Evolutionary conservation across 2,797 vertebrate species (phyloP).

Genomic region (Anomalospiza imberbis): DNA sequence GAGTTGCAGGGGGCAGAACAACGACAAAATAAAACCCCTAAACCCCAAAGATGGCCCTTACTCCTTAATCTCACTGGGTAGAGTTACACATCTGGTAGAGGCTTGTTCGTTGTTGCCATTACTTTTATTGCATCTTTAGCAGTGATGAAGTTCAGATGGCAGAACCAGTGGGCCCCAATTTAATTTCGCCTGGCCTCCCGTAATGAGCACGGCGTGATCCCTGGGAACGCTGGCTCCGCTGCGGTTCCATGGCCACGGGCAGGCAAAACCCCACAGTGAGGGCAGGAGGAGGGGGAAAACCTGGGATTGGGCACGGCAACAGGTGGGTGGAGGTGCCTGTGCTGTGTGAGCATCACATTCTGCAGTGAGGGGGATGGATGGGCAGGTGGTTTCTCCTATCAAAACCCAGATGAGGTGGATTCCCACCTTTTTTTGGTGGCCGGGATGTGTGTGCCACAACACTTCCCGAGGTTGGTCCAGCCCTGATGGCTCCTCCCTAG

Average conservation of each 20-base stretch:
- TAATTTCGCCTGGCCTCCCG: background rate
- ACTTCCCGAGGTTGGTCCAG: background rate
- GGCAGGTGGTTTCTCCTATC: background rate
- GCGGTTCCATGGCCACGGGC: background rate
- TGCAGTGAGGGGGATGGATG: background rate
- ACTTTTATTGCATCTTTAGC: constrained; percentile 54
- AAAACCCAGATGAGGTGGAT: background rate
- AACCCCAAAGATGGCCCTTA: background rate
- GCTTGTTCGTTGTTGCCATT: constrained; percentile 28
- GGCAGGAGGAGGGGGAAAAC: background rate
- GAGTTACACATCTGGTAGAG: constrained; percentile 61
- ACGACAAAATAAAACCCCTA: background rate
- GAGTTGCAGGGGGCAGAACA: background rate
- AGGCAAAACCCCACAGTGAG: rapidly evolving
- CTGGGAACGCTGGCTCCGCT: background rate
- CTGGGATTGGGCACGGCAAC: background rate
- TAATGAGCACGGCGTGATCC: background rate
- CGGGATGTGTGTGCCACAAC: background rate
- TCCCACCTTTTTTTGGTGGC: background rate
- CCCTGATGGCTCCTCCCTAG: background rate
- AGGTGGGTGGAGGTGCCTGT: background rate
- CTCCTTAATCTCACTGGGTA: constrained; percentile 35
- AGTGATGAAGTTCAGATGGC: constrained; percentile 63
- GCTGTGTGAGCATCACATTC: background rate
- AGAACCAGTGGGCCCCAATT: constrained; percentile 40